A percentile compares a stretch with the other conserved stretches of the same genome.
phyloP scores from a whole-genome alignment of 2,113 vertebrate species.

The Budorcas taxicolor region DNA sequence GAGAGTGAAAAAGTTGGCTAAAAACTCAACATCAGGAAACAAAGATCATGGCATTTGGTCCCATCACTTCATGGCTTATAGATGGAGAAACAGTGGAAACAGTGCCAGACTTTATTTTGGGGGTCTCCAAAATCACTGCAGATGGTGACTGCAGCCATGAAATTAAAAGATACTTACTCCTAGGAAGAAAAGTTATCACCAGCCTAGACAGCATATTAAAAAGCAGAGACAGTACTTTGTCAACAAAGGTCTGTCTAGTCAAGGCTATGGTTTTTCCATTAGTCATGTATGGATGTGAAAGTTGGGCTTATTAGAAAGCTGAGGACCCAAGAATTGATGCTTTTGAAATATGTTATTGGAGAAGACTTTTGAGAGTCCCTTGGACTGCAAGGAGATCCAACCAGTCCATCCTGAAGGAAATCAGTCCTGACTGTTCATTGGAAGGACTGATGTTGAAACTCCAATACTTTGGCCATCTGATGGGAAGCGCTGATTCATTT shows the following conservation, averaged over 20 bases:
- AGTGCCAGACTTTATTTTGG: not conserved
- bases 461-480: not conserved
- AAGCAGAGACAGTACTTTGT: not conserved
- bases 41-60: not conserved
- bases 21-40: not conserved
- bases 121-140: not conserved
- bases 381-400: not conserved
- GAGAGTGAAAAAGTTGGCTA: not conserved
- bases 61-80: not conserved
- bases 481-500: not conserved
- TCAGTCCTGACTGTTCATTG: not conserved
- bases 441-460: not conserved
- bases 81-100: not conserved
- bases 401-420: not conserved
- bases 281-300: not conserved
- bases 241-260: not conserved
- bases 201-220: not conserved
- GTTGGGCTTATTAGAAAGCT: not conserved
- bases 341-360: not conserved
- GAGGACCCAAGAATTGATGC: not conserved
- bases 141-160: not conserved
- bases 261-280: not conserved
- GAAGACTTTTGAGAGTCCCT: not conserved
- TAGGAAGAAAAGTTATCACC: not conserved
- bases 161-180: not conserved